phyloP scores from a whole-genome alignment of 2,888 invertebrate genomes.

The Pandemis corylana region DNA sequence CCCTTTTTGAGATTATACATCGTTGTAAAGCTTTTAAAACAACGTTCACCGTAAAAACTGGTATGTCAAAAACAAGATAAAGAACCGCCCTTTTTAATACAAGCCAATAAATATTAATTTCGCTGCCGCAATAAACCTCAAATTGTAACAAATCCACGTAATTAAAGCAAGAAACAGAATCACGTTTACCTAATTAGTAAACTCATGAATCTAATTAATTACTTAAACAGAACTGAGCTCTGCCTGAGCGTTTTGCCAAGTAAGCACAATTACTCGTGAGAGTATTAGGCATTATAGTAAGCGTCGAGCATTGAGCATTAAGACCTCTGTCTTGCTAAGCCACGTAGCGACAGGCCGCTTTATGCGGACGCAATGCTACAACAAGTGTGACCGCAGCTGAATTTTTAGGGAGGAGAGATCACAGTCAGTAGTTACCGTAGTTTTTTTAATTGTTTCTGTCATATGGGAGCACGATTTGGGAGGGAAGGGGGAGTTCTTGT shows the following conservation, averaged over 20 bases:
- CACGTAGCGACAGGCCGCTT: no score
- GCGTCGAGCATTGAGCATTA: conserved; percentile 16
- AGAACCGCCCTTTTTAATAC: background rate
- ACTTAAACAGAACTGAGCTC: conserved; percentile 24
- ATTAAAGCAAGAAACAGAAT: conserved; percentile 39
- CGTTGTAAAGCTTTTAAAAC: background rate
- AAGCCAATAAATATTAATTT: conserved; percentile 26
- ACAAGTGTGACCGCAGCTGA: no score
- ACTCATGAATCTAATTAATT: conserved; percentile 43
- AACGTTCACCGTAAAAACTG: background rate
- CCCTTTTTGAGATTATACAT: conserved; percentile 6
- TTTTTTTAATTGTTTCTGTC: no score
- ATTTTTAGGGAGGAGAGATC: no score
- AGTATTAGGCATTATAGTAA: conserved; percentile 8
- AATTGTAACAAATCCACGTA: conserved; percentile 37
- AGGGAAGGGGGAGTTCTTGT: no score
- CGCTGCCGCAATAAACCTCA: conserved; percentile 23
- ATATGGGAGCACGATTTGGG: no score
- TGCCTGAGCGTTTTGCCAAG: conserved; percentile 23
- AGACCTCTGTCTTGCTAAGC: background rate
- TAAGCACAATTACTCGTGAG: conserved; percentile 36
- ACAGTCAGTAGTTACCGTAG: no score
- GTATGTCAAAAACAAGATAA: background rate
- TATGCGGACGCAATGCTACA: no score
- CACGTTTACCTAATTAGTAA: conserved; percentile 39